phyloP scores from a whole-genome alignment of 1,140 invertebrate genomes.

The Nebria ingens region DNA sequence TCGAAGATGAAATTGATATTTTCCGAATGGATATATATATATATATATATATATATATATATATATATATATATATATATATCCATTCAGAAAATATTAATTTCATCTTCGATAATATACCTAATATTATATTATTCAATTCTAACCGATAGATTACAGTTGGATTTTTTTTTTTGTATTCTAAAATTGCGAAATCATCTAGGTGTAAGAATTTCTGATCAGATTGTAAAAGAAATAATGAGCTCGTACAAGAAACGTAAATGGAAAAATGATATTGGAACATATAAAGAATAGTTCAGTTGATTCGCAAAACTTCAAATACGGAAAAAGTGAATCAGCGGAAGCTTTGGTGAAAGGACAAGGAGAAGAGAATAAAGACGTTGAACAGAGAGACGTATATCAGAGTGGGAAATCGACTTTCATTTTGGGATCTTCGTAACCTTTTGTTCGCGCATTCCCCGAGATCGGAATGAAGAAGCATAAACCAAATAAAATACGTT shows the following conservation, averaged over 20 bases:
- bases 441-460: slow-evolving; percentile 5
- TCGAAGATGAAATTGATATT: too few relatives aligned
- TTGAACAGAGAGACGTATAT: not conserved
- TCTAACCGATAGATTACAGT: too few relatives aligned
- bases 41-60: too few relatives aligned
- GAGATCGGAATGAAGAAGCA: slow-evolving; percentile 7
- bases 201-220: not conserved
- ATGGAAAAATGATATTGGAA: too few relatives aligned
- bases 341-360: not conserved
- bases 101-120: too few relatives aligned
- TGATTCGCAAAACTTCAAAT: not conserved
- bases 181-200: too few relatives aligned
- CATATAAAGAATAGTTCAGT: not conserved
- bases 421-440: not conserved
- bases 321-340: not conserved
- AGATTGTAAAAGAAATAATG: not conserved
- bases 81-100: too few relatives aligned
- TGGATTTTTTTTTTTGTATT: too few relatives aligned
- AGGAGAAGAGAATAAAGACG: not conserved
- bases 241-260: not conserved
- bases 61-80: too few relatives aligned
- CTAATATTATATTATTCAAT: too few relatives aligned
- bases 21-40: too few relatives aligned
- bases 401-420: not conserved
- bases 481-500: slow-evolving; percentile 3